Evolutionary conservation across 2,113 vertebrate species (phyloP), one percentile per base, ranked within the genome.

Genomic region (Mirza zaza): DNA sequence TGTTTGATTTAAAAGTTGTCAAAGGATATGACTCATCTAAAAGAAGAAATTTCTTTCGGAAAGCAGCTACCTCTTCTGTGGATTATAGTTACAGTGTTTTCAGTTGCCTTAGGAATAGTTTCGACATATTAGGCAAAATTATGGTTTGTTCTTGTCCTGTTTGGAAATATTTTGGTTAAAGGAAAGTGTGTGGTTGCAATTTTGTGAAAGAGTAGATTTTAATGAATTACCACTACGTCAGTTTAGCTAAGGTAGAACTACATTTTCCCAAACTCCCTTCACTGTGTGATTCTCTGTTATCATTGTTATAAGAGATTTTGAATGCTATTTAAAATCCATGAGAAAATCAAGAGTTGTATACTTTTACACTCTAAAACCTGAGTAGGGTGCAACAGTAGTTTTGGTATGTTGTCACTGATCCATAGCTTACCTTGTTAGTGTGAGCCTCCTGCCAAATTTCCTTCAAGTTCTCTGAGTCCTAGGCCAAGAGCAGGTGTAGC

Each of bases 401-500:
- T n/a, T 27, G 29, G 13, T 25, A 32, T 36, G 6, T 34, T 83
- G 32, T 57, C 50, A 80, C 17, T n/a, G 29, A 75, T 27, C 6
- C 3, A 1, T 48, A 67, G 5, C 21, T 90, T 29, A 75, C 36
- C 18, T 83, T 15, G 0, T 77, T 87, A 29, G 4, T 59, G 20
- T 61, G 36, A 52, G 34, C 8, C 14, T 77, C 32, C 45, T 92
- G 18, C 61, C 68, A 90, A 4, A 68, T 73, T 17, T 80, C 13
- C 34, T 77, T 21, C 23, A 83, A 10, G n/a, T 27, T 80, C 12
- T 86, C 15, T 10, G 18, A 75, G 10, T 39, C 45, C 36, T 39
- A 7, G 20, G 8, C 2, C 23, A 57, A 80, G 17, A 29, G 0
- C 2, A 5, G 6, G 1, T 65, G 25, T 23, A 67, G 6, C 15